These are phyloP conservation scores for Rhynchophorus ferrugineus DNA, from an alignment of 1,140 invertebrate species.

Conservation along the genomic window DNA sequence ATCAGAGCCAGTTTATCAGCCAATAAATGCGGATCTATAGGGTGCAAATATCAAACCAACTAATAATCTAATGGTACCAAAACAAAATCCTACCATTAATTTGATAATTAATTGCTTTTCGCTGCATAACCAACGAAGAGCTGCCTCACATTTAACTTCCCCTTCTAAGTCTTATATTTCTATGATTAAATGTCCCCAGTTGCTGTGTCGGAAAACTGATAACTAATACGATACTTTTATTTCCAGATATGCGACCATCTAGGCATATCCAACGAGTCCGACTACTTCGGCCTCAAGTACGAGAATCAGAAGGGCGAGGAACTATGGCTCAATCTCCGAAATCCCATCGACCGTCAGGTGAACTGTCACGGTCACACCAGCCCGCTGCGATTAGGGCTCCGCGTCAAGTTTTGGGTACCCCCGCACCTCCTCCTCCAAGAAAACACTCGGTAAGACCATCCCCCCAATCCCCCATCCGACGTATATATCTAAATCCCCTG, in stretches of 20 bases:
- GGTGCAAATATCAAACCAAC: too few species aligned
- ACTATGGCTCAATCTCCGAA: slow-evolving; percentile 78
- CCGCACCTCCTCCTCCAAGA: slow-evolving; percentile 79
- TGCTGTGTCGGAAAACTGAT: too few species aligned
- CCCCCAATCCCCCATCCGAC: neutral
- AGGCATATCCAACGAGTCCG: slow-evolving; percentile 74
- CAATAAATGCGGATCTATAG: too few species aligned
- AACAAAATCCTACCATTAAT: too few species aligned
- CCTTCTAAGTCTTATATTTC: too few species aligned
- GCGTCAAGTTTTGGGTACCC: slow-evolving; percentile 85
- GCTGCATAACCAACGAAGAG: too few species aligned
- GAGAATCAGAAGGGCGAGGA: slow-evolving; percentile 62
- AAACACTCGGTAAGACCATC: slow-evolving; percentile 56
- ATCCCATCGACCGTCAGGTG: slow-evolving; percentile 69
- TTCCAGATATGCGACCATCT: slow-evolving; percentile 73
- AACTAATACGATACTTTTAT: too few species aligned
- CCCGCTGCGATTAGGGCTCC: slow-evolving; percentile 48
- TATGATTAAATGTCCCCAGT: too few species aligned
- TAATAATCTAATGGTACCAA: too few species aligned
- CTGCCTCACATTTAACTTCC: too few species aligned
- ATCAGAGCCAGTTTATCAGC: too few species aligned
- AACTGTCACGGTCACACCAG: slow-evolving; percentile 48
- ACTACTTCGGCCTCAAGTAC: slow-evolving; percentile 79
- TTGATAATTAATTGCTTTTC: too few species aligned
- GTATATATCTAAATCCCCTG: neutral